Base-by-base conservation (phyloP, 2,113 vertebrate species). In the Paraplagusia blochii region DNA sequence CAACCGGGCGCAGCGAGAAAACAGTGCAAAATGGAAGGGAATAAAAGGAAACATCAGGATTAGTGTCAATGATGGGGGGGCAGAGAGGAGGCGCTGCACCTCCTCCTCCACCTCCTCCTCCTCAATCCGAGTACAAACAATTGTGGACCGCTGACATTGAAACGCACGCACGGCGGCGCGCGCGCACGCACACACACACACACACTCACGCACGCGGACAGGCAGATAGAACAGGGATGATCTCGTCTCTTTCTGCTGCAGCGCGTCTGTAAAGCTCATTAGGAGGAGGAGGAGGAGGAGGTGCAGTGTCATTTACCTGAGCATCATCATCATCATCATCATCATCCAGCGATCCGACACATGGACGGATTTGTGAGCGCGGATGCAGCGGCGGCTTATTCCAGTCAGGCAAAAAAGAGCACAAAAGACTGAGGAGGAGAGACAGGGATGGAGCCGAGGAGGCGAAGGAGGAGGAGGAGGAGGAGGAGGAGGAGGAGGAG, bases 261-360 rank as follows among this genome's bases (percentile, higher is more conserved):
- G 46, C 54, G 44, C 44, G 44, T 40, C 57, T 49, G 60, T 58
- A 43, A 56, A 63, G 53, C 47, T 55, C 34, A 69, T 82, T 59
- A 58, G 53, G 79, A 75, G 79, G 63, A 47, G 81, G 75, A 80
- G 77, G 82, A 69, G n/a, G n/a, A n/a, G n/a, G n/a, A n/a, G n/a
- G 82, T 19, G 77, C 66, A 69, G 65, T 72, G 75, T 71, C 82
- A 61, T 83, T 86, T 89, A 89, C 87, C 87, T 89, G 87, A 13
- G 64, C 83, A 71, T 29, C 22, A 29, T 2, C 22, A 29, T 29
- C 22, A 29, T 2, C 22, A 29, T 29, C 22, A 29, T 2, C 22
- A 29, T 84, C 79, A 86, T 72, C 80, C 81, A 51, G 83, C 84
- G 75, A 82, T 83, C 84, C 81, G 70, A 84, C 83, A 88, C 84